These are phyloP conservation scores for Yponomeuta sedellus DNA, from an alignment of 2,888 invertebrate species.

Conservation along the genomic window DNA sequence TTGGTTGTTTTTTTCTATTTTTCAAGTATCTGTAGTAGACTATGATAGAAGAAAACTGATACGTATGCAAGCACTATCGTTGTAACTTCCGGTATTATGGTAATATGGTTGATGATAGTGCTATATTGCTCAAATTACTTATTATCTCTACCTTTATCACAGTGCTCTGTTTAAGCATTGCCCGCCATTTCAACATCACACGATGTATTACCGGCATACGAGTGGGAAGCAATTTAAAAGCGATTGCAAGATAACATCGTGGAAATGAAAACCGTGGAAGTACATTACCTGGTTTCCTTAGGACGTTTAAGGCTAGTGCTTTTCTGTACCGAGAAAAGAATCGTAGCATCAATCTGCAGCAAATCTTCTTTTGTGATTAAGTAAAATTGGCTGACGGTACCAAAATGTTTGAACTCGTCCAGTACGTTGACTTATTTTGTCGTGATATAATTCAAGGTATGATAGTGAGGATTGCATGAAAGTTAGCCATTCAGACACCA, in stretches of 20 bases:
- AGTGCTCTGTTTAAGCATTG: background rate
- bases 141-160: constrained; percentile 7
- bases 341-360: too few relatives aligned
- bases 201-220: background rate
- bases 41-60: background rate
- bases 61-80: background rate
- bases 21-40: background rate
- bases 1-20: background rate
- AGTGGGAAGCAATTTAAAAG: constrained; percentile 1
- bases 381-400: too few relatives aligned
- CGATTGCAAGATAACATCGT: background rate
- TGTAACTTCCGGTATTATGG: constrained; percentile 8
- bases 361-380: too few relatives aligned
- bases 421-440: too few relatives aligned
- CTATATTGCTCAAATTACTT: background rate
- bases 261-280: background rate
- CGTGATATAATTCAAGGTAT: too few relatives aligned
- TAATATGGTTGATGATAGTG: background rate
- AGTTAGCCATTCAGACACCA: background rate
- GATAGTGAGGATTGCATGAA: background rate
- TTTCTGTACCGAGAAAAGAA: too few relatives aligned
- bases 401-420: too few relatives aligned
- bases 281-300: background rate
- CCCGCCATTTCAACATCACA: background rate
- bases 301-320: too few relatives aligned